phyloP scores from a whole-genome alignment of 1,140 invertebrate species.

The Leguminivora glycinivorella region DNA sequence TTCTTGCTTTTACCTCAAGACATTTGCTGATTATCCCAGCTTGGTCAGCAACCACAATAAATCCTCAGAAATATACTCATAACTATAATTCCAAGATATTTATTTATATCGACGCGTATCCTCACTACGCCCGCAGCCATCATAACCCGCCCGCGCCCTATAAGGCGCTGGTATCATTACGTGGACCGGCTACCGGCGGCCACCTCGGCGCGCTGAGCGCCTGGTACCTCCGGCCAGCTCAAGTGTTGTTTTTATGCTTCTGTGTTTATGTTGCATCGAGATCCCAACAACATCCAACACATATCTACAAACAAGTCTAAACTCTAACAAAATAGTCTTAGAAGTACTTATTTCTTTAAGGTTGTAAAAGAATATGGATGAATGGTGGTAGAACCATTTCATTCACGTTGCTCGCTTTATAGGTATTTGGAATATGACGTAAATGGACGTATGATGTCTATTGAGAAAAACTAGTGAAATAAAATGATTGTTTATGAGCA shows the following conservation, averaged over 20 bases:
- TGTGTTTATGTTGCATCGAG: slow-evolving; percentile 67
- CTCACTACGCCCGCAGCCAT: slow-evolving; percentile 50
- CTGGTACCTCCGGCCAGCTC: slow-evolving; percentile 56
- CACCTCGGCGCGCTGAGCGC: slow-evolving; percentile 51
- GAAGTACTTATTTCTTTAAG: slow-evolving; percentile 32
- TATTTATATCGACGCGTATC: slow-evolving; percentile 36
- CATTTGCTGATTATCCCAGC: not conserved
- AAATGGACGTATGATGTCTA: slow-evolving; percentile 45
- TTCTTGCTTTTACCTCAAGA: not conserved
- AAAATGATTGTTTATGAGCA: slow-evolving; percentile 30
- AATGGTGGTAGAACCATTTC: slow-evolving; percentile 59
- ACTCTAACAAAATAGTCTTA: slow-evolving; percentile 30
- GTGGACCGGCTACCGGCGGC: slow-evolving; percentile 59
- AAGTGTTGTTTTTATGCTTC: slow-evolving; percentile 65
- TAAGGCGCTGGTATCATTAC: slow-evolving; percentile 71
- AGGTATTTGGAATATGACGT: slow-evolving; percentile 63
- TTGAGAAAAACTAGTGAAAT: slow-evolving; percentile 36
- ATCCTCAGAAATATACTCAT: not conserved
- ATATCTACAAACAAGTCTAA: slow-evolving; percentile 29
- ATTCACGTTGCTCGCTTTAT: slow-evolving; percentile 61
- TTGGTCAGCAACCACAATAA: not conserved
- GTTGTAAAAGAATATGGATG: slow-evolving; percentile 44
- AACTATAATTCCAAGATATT: not conserved
- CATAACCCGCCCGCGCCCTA: slow-evolving; percentile 64
- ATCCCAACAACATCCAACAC: slow-evolving; percentile 36